Base-by-base conservation (phyloP, 1,140 invertebrate species). In the Phymastichus coffea region DNA sequence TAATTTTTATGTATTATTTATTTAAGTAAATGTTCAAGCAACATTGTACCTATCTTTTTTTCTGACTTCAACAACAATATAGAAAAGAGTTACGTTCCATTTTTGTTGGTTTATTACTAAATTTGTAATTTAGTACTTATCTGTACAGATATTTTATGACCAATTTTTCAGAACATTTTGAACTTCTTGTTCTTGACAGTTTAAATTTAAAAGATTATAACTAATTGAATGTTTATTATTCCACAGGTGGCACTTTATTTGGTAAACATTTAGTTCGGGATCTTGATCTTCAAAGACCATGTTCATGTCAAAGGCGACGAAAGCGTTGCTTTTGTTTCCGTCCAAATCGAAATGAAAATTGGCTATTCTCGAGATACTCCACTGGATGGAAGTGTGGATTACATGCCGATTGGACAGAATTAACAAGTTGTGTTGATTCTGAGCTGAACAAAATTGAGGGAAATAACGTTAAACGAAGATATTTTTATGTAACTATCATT, bases 311-410 rank as follows among this genome's bases (percentile, higher is more conserved):
- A 73, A 85, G 88, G 60, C 85, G 88, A 64, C 84, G 87, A 54
- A 96, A 95, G 79, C 85, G 92, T 60, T 97, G 94, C 79, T 92
- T 93, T 77, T 97, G 94, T 82, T 93, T 94, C 80, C 85, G 93
- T 70, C 93, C 93, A 56, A 90, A 91, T 82, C 86, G 88, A 70
- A 89, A 92, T 76, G 89, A 95, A 82, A 89, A 91, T 80, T 99
- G 97, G 97, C 83, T 99, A 44, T 99, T 99, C 80, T 98, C 95
- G 73, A 86, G 97, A 68, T 98, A 98, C 80, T 98, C 96, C 7
- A 98, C 95, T 15, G 97, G 97, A 46, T 99, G 97, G 97, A 93
- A 94, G 70, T 99, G 97, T 82, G 97, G 97, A 48, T 81, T 99
- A 15, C 97, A 99, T 80, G 95, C 97, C 9, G 94, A 99, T 81